These are phyloP conservation scores for Coboldia fuscipes DNA, from an alignment of 1,140 invertebrate genomes.

Conservation along the genomic window DNA sequence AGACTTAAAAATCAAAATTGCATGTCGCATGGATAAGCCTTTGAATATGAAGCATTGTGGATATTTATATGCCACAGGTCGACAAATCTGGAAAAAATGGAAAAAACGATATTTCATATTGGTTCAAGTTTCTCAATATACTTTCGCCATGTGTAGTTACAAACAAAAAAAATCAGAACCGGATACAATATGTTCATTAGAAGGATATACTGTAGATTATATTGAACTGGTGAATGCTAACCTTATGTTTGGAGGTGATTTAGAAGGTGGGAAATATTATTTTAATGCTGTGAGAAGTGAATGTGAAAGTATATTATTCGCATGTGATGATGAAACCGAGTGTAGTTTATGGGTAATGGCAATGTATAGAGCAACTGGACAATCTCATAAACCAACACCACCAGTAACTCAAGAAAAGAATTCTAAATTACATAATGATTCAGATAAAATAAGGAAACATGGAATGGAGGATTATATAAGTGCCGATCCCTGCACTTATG, in stretches of 20 bases:
- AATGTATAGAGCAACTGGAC: constrained; percentile 94
- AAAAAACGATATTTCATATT: constrained; percentile 96
- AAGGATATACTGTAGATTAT: constrained; percentile 98
- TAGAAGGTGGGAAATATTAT: constrained; percentile 79
- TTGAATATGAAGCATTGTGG: constrained; percentile 98
- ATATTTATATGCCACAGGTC: constrained; percentile 83
- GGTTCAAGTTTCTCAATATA: constrained; percentile 98
- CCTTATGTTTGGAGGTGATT: constrained; percentile 72
- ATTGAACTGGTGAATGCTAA: constrained; percentile 83
- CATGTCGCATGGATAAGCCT: constrained; percentile 95
- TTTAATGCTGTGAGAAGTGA: constrained; percentile 92
- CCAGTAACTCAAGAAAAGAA: constrained; percentile 73
- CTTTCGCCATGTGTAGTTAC: constrained; percentile 99
- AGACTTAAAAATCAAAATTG: constrained; percentile 92
- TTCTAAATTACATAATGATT: constrained; percentile 81
- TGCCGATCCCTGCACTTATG: constrained; percentile 91
- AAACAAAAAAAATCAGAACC: constrained; percentile 98
- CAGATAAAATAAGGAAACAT: constrained; percentile 90
- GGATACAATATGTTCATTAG: constrained; percentile 97
- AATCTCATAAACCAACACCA: constrained; percentile 94
- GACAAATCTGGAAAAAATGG: constrained; percentile 99
- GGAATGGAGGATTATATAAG: constrained; percentile 99
- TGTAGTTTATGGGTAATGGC: constrained; percentile 98
- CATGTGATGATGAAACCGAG: constrained; percentile 95
- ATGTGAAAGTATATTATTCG: constrained; percentile 91